These are phyloP conservation scores for Tetragonula carbonaria DNA, from an alignment of 2,888 invertebrate genomes.

Conservation along the genomic window DNA sequence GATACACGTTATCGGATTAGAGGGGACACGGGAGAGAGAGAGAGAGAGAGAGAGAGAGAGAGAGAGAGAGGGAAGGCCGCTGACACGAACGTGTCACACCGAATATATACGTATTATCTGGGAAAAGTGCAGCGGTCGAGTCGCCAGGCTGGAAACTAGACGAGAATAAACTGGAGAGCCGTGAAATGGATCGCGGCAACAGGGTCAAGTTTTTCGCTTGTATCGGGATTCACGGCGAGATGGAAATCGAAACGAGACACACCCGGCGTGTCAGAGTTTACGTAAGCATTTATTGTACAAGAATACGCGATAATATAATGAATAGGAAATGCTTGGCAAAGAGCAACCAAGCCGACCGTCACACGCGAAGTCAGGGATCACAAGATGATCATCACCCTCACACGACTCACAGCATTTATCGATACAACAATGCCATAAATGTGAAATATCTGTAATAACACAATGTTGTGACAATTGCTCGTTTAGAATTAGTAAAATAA, in stretches of 20 bases:
- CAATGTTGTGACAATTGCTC: too few relatives aligned
- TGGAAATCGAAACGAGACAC: conserved; percentile 22
- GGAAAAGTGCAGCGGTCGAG: conserved; percentile 51
- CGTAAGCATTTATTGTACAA: too few relatives aligned
- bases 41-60: conserved; percentile 14
- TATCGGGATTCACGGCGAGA: conserved; percentile 50
- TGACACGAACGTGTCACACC: conserved; percentile 38
- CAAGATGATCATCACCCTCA: too few relatives aligned
- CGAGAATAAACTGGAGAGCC: conserved; percentile 66
- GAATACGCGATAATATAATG: too few relatives aligned
- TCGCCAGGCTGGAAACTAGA: conserved; percentile 50
- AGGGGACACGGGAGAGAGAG: background rate
- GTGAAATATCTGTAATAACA: too few relatives aligned
- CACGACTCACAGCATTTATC: too few relatives aligned
- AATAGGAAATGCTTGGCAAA: too few relatives aligned
- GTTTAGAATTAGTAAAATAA: too few relatives aligned
- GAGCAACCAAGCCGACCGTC: too few relatives aligned
- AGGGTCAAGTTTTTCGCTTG: conserved; percentile 66
- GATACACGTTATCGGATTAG: conserved; percentile 61
- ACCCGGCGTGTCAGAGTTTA: too few relatives aligned
- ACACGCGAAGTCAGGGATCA: too few relatives aligned
- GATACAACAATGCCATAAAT: too few relatives aligned
- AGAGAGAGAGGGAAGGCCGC: background rate
- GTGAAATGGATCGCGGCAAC: conserved; percentile 65
- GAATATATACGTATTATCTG: conserved; percentile 54